Conservation (phyloP, 2,113 vertebrate species). For the Alligator sinensis region DNA sequence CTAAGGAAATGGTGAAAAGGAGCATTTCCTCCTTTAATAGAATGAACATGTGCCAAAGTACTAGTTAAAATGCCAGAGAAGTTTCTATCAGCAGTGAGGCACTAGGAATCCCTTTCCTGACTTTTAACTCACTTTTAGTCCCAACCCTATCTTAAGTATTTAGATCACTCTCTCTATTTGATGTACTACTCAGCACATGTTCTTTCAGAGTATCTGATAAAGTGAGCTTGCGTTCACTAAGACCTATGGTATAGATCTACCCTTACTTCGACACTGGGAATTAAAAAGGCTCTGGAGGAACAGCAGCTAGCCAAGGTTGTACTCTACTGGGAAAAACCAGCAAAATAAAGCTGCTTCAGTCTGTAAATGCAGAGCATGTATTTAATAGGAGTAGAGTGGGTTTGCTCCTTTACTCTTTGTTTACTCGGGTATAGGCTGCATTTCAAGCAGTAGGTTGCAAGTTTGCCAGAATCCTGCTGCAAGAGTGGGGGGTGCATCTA, state of each 20-base stretch:
- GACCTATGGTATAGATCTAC: too few species aligned
- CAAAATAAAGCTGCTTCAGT: not conserved
- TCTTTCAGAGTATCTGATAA: too few species aligned
- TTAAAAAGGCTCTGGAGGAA: not conserved
- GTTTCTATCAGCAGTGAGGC: not conserved
- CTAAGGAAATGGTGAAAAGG: not conserved
- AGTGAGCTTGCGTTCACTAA: too few species aligned
- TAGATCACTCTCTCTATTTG: too few species aligned
- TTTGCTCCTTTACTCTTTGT: not conserved
- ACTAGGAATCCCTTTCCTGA: conserved; percentile 1
- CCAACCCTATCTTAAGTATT: too few species aligned
- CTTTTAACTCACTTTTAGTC: too few species aligned
- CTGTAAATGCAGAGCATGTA: not conserved
- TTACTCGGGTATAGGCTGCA: not conserved
- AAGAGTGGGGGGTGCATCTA: not conserved
- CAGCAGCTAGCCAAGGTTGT: not conserved
- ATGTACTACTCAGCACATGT: too few species aligned
- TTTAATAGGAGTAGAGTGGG: not conserved
- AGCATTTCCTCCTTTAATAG: not conserved
- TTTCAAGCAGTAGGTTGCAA: not conserved
- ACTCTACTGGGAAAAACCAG: conserved; percentile 19
- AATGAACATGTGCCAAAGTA: not conserved
- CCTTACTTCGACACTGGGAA: too few species aligned
- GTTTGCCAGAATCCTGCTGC: fast-evolving
- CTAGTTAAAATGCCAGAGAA: not conserved